These are phyloP conservation scores for Galerucella calmariensis DNA, from an alignment of 2,888 invertebrate genomes.

Conservation along the genomic window DNA sequence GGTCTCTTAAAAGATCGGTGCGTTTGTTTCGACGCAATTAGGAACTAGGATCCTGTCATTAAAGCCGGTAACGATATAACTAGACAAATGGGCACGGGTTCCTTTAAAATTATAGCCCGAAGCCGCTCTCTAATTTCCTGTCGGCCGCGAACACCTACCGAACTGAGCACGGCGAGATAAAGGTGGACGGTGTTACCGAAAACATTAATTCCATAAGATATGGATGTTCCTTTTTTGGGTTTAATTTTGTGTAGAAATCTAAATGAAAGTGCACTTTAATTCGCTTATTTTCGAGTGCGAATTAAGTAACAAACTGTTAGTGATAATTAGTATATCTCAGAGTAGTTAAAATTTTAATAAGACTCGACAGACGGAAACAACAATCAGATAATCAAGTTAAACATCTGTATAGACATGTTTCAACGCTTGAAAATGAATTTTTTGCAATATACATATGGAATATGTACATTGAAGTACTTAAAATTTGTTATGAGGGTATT, in stretches of 20 bases:
- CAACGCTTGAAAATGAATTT: conserved; percentile 1
- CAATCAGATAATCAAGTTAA: conserved; percentile 46
- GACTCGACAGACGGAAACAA: conserved; percentile 55
- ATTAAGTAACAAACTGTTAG: conserved; percentile 1
- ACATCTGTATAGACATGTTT: conserved; percentile 38
- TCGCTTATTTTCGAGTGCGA: background rate
- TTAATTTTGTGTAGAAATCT: no score
- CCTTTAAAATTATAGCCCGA: conserved; percentile 62
- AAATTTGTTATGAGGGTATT: background rate
- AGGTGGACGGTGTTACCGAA: background rate
- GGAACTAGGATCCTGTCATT: conserved; percentile 63
- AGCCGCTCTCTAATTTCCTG: conserved; percentile 64
- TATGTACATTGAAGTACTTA: background rate
- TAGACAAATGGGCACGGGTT: conserved; percentile 65
- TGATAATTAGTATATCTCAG: background rate
- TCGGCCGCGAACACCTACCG: conserved; percentile 59
- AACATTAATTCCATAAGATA: background rate
- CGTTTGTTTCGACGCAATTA: conserved; percentile 49
- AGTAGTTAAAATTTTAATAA: conserved; percentile 52
- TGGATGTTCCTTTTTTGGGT: no score
- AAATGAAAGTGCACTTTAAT: no score
- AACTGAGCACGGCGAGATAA: conserved; percentile 7
- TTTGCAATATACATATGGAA: conserved; percentile 4
- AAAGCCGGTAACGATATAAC: conserved; percentile 64
- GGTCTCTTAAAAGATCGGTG: conserved; percentile 60